Conservation (phyloP, 2,797 vertebrate genomes). For the Sphenodon punctatus region DNA sequence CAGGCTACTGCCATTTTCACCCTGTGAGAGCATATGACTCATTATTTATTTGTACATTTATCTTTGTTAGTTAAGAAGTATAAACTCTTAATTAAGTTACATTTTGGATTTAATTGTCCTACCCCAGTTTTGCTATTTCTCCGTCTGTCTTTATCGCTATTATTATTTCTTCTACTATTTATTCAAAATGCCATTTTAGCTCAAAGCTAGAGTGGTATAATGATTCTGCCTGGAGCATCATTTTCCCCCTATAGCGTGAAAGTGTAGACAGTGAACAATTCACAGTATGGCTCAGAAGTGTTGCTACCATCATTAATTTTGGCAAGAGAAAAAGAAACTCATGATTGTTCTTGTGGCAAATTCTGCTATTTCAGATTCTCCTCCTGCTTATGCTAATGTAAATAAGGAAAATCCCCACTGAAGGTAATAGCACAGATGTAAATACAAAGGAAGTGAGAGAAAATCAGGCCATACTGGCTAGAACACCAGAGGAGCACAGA, state of each 20-base stretch:
- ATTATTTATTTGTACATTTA: too few relatives aligned
- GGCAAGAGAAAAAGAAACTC: conserved; percentile 22
- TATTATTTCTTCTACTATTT: conserved; percentile 20
- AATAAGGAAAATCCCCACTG: not conserved
- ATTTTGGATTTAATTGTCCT: too few relatives aligned
- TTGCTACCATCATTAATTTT: conserved; percentile 30
- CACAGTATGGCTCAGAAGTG: conserved; percentile 5
- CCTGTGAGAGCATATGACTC: too few relatives aligned
- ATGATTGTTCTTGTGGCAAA: not conserved
- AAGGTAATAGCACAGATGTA: not conserved
- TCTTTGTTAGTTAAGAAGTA: too few relatives aligned
- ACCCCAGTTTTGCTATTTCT: too few relatives aligned
- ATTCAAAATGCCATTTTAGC: conserved; percentile 51
- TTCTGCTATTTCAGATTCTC: not conserved
- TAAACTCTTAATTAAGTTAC: too few relatives aligned
- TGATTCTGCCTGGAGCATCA: conserved; percentile 51
- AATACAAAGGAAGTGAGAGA: not conserved
- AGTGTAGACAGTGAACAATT: not conserved
- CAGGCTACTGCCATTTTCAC: too few relatives aligned
- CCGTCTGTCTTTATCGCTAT: not conserved
- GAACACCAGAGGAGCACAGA: not conserved
- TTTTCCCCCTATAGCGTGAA: conserved; percentile 30
- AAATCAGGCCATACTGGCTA: not conserved
- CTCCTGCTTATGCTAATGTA: not conserved
- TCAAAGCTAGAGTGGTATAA: conserved; percentile 42